Conservation (phyloP, 2,797 vertebrate species). For the Alca torda region DNA sequence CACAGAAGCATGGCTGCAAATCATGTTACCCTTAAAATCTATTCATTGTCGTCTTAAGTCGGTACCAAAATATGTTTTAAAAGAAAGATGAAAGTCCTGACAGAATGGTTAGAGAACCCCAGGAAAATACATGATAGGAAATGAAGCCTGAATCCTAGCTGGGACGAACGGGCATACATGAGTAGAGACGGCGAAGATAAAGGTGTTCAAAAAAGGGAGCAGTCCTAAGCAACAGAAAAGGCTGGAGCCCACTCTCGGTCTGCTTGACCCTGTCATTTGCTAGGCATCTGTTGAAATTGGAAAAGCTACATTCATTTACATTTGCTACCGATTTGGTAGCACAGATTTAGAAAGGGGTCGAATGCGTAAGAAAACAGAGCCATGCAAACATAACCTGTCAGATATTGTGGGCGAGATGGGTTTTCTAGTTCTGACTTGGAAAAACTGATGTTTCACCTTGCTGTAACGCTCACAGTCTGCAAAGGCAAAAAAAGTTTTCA, state of each 20-base stretch:
- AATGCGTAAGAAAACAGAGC: not conserved
- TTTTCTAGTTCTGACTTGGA: not conserved
- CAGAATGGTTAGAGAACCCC: not conserved
- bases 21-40: not conserved
- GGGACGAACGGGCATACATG: accelerated
- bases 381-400: not conserved
- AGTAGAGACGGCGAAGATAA: not conserved
- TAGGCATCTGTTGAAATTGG: not conserved
- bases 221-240: not conserved
- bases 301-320: not conserved
- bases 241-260: not conserved
- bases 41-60: not conserved
- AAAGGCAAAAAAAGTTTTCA: not conserved
- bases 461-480: not conserved
- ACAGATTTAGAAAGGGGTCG: not conserved
- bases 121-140: not conserved
- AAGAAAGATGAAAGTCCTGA: not conserved
- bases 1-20: not conserved
- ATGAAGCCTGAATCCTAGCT: not conserved
- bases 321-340: not conserved
- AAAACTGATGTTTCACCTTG: not conserved
- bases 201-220: not conserved
- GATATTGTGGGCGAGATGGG: not conserved
- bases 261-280: not conserved
- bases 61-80: not conserved